Base-by-base conservation (phyloP, 1,140 invertebrate species). In the Cydia strobilella region DNA sequence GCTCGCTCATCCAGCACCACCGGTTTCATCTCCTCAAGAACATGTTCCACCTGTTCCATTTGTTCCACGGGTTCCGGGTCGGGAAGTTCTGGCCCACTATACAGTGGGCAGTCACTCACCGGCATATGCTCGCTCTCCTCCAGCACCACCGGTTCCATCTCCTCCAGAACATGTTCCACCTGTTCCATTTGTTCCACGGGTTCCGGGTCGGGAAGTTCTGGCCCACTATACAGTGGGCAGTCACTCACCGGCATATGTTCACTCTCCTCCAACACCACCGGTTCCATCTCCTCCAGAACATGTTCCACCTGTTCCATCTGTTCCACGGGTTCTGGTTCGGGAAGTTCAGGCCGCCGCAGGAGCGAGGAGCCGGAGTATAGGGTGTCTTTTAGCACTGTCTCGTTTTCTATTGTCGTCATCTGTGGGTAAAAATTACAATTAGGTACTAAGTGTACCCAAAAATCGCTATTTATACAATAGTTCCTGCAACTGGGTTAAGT, bases 221-320 rank as follows among this genome's bases (percentile, higher is more conserved):
- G n/a, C n/a, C n/a, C n/a, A n/a, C n/a, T n/a, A n/a, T n/a, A n/a
- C n/a, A n/a, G 7, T 42, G 39, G 39, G 39, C 12, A 42, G 6
- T 18, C 15, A 77, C 63, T 94, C 31, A 95, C 93, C 87, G 94
- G 88, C 75, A 77, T 73, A 15, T 80, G 78, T 20, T 76, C 73
- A 10, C 23, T 31, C n/a, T 78, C 77, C 6, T 79, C 74, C 18
- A 69, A 39, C 39, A 74, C 45, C 23, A 54, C 25, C 0, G 63
- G 27, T 20, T 66, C 25, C 13, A 31, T 15, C 27, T 35, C 13
- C 31, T 66, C 65, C n/a, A 69, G 65, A 1, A 35, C 27, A 0
- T 39, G 27, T 4, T 69, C 31, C 31, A 18, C 3, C 35, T 69
- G 25, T 25, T 48, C 18, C 54, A 66, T 15, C 65, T 18, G 65